Base-by-base conservation (phyloP, 2,113 vertebrate genomes). In the Eptesicus fuscus region DNA sequence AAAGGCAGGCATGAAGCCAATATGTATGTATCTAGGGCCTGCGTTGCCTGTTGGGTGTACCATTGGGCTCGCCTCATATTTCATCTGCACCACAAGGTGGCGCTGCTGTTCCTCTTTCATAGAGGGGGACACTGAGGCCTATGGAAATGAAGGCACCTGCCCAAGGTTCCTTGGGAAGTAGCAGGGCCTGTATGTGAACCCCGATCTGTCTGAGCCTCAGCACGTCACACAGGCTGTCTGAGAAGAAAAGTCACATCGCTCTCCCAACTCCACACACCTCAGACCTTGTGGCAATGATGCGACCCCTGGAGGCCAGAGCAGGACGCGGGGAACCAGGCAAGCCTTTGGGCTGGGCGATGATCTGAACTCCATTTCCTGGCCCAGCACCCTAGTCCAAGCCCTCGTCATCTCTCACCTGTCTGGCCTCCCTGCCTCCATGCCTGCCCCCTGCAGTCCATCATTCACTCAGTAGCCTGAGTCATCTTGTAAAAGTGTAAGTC, bases 11-110 rank as follows among this genome's bases (percentile, higher is more conserved):
- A 7, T 0, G 25, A 32, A 4, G 51, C 9, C 2, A 1, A 17
- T 4, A 18, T 22, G 37, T 22, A 53, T 5, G n/a, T 14, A 47
- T 4, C 0, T 1, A 30, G 67, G 22, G 49, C 22, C 18, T 28
- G 20, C 2, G 0, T 40, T 18, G 28, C 2, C 5, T 13, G 32
- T 28, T 53, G 51, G 51, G 51, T 18, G 18, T 10, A 13, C 69
- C 30, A 0, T 2, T 0, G 18, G 44, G 18, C 49, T 63, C 20
- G 22, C 13, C 5, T 35, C 83, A 22, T 42, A 5, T 2, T 40
- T 14, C 65, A 10, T 12, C 1, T n/a, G 53, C 20, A 9, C 10
- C 44, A 20, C 4, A 25, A 69, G 93, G 71, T n/a, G 67, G 37
- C 30, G 49, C 2, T 51, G 2, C 20, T 17, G n/a, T 18, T 5